Evolutionary conservation across 2,888 invertebrate genomes (phyloP).

Genomic region (Argyresthia albistria): DNA sequence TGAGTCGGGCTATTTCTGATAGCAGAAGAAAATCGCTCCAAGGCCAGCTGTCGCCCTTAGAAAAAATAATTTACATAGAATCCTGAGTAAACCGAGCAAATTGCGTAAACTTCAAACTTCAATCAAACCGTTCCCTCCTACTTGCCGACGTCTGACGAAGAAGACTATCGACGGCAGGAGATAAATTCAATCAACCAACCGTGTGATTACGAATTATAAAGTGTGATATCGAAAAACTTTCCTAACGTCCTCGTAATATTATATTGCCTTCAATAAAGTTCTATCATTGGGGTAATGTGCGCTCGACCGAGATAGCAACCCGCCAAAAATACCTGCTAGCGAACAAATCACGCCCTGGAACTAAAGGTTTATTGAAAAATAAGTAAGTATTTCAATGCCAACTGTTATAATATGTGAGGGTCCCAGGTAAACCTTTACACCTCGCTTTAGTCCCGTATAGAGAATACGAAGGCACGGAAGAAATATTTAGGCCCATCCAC

Average conservation of each 20-base stretch:
- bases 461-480: constrained; percentile 37
- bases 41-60: constrained; percentile 19
- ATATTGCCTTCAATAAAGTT: constrained; percentile 24
- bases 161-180: neutral
- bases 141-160: neutral
- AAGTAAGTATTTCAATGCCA: constrained; percentile 48
- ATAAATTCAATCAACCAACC: constrained; percentile 1
- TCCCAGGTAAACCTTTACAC: constrained; percentile 54
- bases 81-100: constrained; percentile 45
- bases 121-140: neutral
- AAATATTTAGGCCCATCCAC: constrained; percentile 55
- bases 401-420: constrained; percentile 15
- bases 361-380: constrained; percentile 30
- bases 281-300: constrained; percentile 18
- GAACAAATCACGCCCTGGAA: constrained; percentile 25
- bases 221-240: constrained; percentile 11
- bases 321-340: constrained; percentile 18
- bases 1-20: neutral
- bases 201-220: constrained; percentile 9
- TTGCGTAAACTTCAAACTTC: constrained; percentile 49
- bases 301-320: constrained; percentile 28
- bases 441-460: constrained; percentile 35
- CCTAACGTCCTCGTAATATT: constrained; percentile 17
- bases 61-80: constrained; percentile 36
- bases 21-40: constrained; percentile 18